A percentile compares a stretch with the other conserved stretches of the same genome.
phyloP scores from a whole-genome alignment of 2,888 invertebrate species.

The Oeneis ivallda region DNA sequence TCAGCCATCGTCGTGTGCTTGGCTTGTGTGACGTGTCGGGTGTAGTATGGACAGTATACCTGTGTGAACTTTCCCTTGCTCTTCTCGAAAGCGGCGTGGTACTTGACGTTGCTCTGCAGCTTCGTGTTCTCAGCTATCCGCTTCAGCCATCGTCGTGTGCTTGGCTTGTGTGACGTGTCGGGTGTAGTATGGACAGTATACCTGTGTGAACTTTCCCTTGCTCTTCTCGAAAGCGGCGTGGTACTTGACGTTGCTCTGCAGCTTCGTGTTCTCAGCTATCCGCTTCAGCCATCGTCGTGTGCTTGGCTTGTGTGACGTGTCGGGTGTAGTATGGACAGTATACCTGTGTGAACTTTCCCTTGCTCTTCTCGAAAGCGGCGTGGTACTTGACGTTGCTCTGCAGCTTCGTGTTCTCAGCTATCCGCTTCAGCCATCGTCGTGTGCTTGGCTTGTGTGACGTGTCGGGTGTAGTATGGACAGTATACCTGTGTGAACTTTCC shows the following conservation, averaged over 20 bases:
- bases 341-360: too few species aligned
- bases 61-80: conserved; percentile 98
- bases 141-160: conserved; percentile 93
- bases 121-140: conserved; percentile 95
- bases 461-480: too few species aligned
- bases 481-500: conserved; percentile 92
- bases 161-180: conserved; percentile 85
- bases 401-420: too few species aligned
- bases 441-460: too few species aligned
- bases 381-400: too few species aligned
- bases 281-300: conserved; percentile 93
- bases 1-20: conserved; percentile 95
- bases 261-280: conserved; percentile 94
- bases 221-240: conserved; percentile 96
- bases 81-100: conserved; percentile 96
- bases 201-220: conserved; percentile 96
- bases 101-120: conserved; percentile 97
- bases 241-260: conserved; percentile 97
- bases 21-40: conserved; percentile 79
- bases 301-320: conserved; percentile 78
- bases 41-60: too few species aligned
- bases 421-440: too few species aligned
- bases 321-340: too few species aligned
- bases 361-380: too few species aligned
- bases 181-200: too few species aligned